Percentiles rank a stretch among this genome's conserved stretches.
Evolutionary conservation across 2,113 vertebrate species (phyloP).

Genomic region (Pelodiscus sinensis): DNA sequence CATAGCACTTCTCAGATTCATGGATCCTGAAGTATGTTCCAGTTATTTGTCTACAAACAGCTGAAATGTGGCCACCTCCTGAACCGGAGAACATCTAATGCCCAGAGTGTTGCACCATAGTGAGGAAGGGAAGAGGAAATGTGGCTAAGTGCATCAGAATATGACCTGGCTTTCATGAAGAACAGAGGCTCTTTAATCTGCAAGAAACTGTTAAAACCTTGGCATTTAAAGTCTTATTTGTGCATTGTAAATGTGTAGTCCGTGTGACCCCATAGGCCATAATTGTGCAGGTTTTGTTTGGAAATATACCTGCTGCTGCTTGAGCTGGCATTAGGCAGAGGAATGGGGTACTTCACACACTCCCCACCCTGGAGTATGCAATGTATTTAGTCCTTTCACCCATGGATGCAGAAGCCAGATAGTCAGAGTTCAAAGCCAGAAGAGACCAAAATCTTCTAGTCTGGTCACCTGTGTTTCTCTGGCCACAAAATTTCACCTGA

Average conservation of each 20-base stretch:
- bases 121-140: not conserved
- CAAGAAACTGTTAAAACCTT: not conserved
- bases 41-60: not conserved
- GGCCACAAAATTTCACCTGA: not conserved
- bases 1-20: not conserved
- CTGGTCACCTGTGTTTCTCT: not conserved
- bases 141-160: not conserved
- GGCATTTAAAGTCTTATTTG: not conserved
- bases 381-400: not conserved
- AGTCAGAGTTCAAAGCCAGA: conserved; percentile 1
- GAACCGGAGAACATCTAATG: accelerated
- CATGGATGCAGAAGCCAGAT: not conserved
- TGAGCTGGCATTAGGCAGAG: not conserved
- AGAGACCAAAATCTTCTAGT: not conserved
- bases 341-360: not conserved
- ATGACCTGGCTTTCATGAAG: not conserved
- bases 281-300: not conserved
- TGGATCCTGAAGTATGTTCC: not conserved
- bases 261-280: not conserved
- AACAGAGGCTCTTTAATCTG: not conserved
- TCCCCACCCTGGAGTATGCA: not conserved
- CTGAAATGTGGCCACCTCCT: not conserved
- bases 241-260: not conserved
- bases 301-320: not conserved
- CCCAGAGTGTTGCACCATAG: not conserved